Conservation (phyloP, 1,140 invertebrate species). For the Vanessa atalanta region DNA sequence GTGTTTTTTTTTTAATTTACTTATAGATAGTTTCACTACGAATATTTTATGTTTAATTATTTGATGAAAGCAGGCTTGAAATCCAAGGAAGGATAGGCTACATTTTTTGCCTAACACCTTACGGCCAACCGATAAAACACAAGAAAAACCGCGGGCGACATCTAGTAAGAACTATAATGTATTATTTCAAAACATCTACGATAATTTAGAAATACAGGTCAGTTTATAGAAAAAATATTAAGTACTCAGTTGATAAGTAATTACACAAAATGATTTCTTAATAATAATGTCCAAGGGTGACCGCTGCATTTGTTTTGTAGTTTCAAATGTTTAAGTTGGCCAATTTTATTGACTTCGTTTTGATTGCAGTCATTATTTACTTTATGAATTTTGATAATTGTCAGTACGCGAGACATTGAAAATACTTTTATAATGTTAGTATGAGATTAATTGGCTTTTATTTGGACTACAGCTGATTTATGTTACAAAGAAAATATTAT, state of each 20-base stretch:
- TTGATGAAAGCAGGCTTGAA: no score
- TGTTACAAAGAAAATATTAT: no score
- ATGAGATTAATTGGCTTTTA: background rate
- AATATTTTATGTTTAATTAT: no score
- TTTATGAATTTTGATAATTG: slow-evolving; percentile 7
- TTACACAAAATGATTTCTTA: background rate
- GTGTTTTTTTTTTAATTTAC: background rate
- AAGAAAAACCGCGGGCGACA: no score
- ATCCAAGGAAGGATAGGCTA: no score
- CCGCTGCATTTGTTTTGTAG: background rate
- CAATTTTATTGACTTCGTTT: background rate
- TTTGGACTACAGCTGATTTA: background rate
- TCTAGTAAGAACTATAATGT: no score
- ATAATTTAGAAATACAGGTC: no score
- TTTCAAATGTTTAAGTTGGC: slow-evolving; percentile 11
- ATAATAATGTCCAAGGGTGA: background rate
- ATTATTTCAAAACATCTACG: no score
- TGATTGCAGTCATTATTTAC: slow-evolving; percentile 6
- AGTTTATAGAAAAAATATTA: no score
- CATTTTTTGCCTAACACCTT: no score
- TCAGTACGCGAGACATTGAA: background rate
- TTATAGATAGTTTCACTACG: no score
- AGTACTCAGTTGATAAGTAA: background rate
- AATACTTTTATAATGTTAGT: background rate
- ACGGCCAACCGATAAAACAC: no score